phyloP scores from a whole-genome alignment of 2,888 invertebrate species.

The Spilarctia lutea region DNA sequence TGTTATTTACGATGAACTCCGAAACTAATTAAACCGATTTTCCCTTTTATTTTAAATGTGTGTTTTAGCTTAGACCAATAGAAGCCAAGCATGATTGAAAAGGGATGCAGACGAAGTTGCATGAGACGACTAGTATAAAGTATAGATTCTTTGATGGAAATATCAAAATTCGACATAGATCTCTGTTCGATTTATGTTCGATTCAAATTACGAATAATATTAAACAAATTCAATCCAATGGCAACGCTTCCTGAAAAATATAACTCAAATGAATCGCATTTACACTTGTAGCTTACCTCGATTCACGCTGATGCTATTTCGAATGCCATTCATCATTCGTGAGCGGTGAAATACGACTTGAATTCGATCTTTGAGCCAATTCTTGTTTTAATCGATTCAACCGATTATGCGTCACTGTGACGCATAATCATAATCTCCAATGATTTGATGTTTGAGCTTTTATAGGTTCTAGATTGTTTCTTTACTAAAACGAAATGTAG shows the following conservation, averaged over 20 bases:
- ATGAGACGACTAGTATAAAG: too few relatives aligned
- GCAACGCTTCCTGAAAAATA: neutral
- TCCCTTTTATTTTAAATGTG: too few relatives aligned
- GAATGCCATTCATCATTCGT: constrained; percentile 28
- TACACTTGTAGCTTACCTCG: constrained; percentile 8
- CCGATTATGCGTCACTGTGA: constrained; percentile 32
- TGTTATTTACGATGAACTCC: too few relatives aligned
- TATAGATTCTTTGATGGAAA: neutral
- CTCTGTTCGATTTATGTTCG: neutral
- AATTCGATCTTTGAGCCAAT: constrained; percentile 31
- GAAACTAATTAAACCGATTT: too few relatives aligned
- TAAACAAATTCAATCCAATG: neutral
- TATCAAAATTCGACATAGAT: too few relatives aligned
- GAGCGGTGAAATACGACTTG: constrained; percentile 22
- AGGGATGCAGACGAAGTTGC: too few relatives aligned
- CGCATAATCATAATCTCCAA: too few relatives aligned
- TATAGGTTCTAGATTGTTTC: neutral
- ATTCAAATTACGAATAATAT: neutral
- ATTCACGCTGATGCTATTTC: constrained; percentile 9
- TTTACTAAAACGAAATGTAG: neutral
- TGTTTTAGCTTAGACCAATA: too few relatives aligned
- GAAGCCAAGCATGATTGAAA: too few relatives aligned
- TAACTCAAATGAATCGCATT: constrained; percentile 3
- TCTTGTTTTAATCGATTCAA: constrained; percentile 19
- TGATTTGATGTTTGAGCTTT: neutral